Evolutionary conservation across 2,888 invertebrate genomes (phyloP), one percentile per base, ranked within the genome.

Genomic region (Apotomis capreana): DNA sequence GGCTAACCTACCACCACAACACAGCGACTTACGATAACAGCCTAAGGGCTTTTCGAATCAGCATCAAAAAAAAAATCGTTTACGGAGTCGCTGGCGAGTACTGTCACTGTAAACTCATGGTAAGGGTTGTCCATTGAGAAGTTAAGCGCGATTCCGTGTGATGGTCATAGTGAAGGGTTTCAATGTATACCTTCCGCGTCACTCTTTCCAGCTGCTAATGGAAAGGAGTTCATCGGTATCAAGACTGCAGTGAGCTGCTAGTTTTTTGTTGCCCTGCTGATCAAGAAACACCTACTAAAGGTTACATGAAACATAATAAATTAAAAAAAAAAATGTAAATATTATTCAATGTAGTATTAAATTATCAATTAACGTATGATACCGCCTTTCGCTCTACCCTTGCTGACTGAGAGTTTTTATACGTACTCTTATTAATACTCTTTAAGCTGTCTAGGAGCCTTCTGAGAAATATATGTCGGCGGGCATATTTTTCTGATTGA

Each of bases 401-500:
- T 68, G 71, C 4, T 5, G 40, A 55, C 12, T 36, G 6, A 54
- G 13, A 5, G 46, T 72, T 72, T 71, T 72, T 72, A 58, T 58
- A 46, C 26, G 26, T 26, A 26, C 68, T 51, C 63, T 63, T 68
- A 72, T 72, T 72, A 68, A 72, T 68, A 72, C 62, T 72, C 63
- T 68, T 72, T 63, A 26, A 63, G 52, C 63, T 46, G 72, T 62
- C 63, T 68, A 54, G 58, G 40, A 59, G 36, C 58, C 52, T 72
- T 72, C 68, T 46, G 6, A 68, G 72, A 72, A 72, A 72, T 59
- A 68, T 51, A 72, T 68, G 68, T 63, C 68, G 58, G 63, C 44
- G 54, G 68, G 68, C 63, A 68, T 68, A 72, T 68, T 72, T 62
- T 51, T 40, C 68, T 68, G 71, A 72, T 68, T 72, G 71, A 68